Conservation (phyloP, 2,797 vertebrate genomes). For the Chaetodon trifasciatus region DNA sequence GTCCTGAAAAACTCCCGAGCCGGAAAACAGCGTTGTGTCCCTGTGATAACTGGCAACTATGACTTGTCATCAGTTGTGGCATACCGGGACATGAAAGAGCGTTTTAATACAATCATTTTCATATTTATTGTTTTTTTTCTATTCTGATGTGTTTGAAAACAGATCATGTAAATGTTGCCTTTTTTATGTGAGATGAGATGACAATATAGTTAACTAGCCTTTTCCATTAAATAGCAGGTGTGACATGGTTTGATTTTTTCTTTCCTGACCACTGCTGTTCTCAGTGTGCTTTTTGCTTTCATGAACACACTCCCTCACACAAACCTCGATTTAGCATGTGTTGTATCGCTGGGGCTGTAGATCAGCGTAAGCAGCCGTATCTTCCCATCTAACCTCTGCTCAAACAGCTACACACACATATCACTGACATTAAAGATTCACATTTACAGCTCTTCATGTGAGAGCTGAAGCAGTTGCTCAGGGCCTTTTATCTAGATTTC, state of each 20-base stretch:
- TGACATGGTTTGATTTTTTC: neutral
- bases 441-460: neutral
- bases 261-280: neutral
- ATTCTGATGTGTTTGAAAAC: too few species aligned
- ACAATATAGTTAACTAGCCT: neutral
- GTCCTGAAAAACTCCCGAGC: too few species aligned
- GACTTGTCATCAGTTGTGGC: too few species aligned
- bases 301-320: neutral
- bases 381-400: conserved; percentile 7
- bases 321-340: neutral
- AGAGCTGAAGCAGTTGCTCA: neutral
- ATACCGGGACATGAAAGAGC: too few species aligned
- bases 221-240: neutral
- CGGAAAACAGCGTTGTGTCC: too few species aligned
- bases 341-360: neutral
- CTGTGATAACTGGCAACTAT: too few species aligned
- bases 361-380: conserved; percentile 1
- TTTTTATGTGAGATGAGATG: too few species aligned
- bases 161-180: too few species aligned
- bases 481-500: conserved; percentile 16
- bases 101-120: too few species aligned
- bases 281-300: neutral
- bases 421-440: conserved; percentile 8
- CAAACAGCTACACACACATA: neutral
- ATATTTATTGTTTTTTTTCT: too few species aligned